A percentile compares a stretch with the other conserved stretches of the same genome.
phyloP scores from a whole-genome alignment of 2,113 vertebrate genomes.

The Osmerus eperlanus region DNA sequence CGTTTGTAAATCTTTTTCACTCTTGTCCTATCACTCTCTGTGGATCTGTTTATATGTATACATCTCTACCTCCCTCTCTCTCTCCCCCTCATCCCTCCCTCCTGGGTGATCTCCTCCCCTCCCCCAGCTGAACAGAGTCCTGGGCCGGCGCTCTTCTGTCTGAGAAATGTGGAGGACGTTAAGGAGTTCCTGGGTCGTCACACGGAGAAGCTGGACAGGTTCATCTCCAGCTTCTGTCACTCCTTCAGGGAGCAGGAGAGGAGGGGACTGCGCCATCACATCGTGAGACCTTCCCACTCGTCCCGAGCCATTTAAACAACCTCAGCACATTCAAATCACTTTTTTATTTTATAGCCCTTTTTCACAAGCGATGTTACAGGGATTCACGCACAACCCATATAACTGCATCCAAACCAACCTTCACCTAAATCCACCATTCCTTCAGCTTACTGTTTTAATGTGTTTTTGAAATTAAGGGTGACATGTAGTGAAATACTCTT shows the following conservation, averaged over 20 bases:
- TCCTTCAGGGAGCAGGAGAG: constrained; percentile 86
- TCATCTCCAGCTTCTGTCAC: constrained; percentile 79
- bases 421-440: not conserved
- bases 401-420: too few species aligned
- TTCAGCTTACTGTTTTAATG: too few species aligned
- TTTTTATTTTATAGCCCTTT: too few species aligned
- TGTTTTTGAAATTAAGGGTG: too few species aligned
- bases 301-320: too few species aligned
- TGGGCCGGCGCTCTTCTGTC: constrained; percentile 69
- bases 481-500: too few species aligned
- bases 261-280: constrained; percentile 90
- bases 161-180: constrained; percentile 88
- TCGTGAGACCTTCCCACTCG: constrained; percentile 69
- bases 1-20: too few species aligned
- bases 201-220: constrained; percentile 84
- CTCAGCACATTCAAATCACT: too few species aligned
- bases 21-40: not conserved
- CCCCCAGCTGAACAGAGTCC: constrained; percentile 68
- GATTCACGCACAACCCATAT: too few species aligned
- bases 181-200: constrained; percentile 88
- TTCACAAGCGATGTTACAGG: too few species aligned
- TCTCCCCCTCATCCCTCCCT: not conserved
- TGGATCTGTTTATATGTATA: not conserved
- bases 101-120: not conserved
- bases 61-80: constrained; percentile 14